Evolutionary conservation across 2,888 invertebrate genomes (phyloP), one percentile per base, ranked within the genome.

Genomic region (Hirtodrosophila duncani): DNA sequence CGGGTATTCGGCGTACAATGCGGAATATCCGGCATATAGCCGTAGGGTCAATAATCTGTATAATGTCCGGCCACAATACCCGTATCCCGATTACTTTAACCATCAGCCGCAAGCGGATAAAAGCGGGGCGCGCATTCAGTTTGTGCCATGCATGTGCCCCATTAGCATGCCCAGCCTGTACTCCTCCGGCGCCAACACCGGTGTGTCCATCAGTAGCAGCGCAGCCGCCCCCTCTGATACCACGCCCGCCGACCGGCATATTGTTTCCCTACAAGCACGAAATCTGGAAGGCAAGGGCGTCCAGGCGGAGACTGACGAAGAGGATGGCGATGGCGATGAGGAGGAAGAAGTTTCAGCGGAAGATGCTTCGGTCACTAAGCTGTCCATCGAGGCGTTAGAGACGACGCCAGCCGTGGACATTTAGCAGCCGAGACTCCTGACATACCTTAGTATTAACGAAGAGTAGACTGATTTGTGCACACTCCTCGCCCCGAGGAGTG

Each of bases 61-160:
- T 21, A 80, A 72, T 44, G 78, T 77, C 30, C 77, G 85, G 6
- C 85, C 85, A 0, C 67, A 74, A 26, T 86, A 85, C 60, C 86
- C 86, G 3, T 85, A 85, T 60, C 86, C 86, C 5, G 86, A 86
- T 8, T 85, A 85, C 42, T 78, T 83, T 1, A 48, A 67, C 16
- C 69, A 77, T 31, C 84, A 83, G 57, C 62, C 68, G 23, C 42
- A 52, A 16, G 43, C 11, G 8, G 23, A 33, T 8, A 61, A 60
- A 17, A 50, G 49, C 29, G 69, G 66, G 1, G 14, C 36, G 5
- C 75, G 75, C 31, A 70, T 75, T 3, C 84, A 85, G 43, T 85
- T 85, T 33, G 85, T 86, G 29, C 85, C 86, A 24, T 86, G 85
- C 61, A 84, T 85, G 85, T 85, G 85, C 45, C 86, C 85, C 0